Conservation (phyloP, 2,113 vertebrate species). For the Rhinoderma darwinii region DNA sequence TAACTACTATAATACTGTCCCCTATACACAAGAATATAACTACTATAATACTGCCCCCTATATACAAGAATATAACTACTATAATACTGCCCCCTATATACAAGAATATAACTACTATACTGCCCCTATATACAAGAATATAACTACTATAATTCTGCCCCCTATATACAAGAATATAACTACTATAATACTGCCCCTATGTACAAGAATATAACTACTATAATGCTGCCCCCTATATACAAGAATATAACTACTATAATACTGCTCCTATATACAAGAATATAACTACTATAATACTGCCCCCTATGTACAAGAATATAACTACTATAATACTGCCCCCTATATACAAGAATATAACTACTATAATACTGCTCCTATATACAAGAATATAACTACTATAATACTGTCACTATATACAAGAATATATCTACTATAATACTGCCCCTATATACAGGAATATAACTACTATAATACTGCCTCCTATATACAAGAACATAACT, state of each 20-base stretch:
- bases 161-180: too few relatives aligned
- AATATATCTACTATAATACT: conserved; percentile 25
- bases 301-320: too few relatives aligned
- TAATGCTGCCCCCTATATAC: too few relatives aligned
- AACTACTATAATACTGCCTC: not conserved
- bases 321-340: not conserved
- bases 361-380: not conserved
- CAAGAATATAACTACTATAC: not conserved
- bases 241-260: too few relatives aligned
- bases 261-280: too few relatives aligned
- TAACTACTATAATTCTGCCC: not conserved
- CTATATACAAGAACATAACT: not conserved
- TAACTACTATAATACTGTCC: not conserved
- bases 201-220: too few relatives aligned
- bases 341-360: conserved; percentile 4
- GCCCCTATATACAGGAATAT: not conserved
- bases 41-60: not conserved
- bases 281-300: too few relatives aligned
- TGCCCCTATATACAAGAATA: conserved; percentile 5
- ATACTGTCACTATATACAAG: not conserved
- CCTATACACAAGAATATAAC: not conserved
- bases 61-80: conserved; percentile 16
- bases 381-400: conserved; percentile 1
- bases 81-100: not conserved
- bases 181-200: too few relatives aligned